Conservation (phyloP, 2,888 invertebrate species). For the Polyploca ridens region DNA sequence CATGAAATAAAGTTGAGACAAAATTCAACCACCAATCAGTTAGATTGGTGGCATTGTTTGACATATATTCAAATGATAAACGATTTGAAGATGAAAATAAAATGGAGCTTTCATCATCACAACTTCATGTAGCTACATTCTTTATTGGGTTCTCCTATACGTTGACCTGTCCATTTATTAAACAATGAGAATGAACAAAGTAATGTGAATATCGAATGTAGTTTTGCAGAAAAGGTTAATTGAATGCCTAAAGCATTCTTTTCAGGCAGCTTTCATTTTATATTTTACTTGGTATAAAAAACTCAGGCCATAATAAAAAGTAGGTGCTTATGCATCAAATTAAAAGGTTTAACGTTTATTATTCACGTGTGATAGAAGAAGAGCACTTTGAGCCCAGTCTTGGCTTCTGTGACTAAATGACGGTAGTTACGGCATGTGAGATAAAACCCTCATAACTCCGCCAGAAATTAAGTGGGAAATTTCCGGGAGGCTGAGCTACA, state of each 20-base stretch:
- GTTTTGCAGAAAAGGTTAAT: slow-evolving; percentile 1
- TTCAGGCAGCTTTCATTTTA: not conserved
- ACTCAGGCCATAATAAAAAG: not conserved
- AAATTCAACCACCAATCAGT: not conserved
- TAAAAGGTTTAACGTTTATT: not conserved
- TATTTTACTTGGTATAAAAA: not conserved
- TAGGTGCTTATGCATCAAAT: not conserved
- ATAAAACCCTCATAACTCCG: not conserved
- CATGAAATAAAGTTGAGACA: too few relatives aligned
- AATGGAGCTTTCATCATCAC: not conserved
- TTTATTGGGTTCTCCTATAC: not conserved
- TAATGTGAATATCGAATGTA: not conserved
- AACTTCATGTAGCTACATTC: not conserved
- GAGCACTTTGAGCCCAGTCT: not conserved
- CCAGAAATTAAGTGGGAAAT: slow-evolving; percentile 6
- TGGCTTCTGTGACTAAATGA: not conserved
- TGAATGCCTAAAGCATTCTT: not conserved
- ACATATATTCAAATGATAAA: not conserved
- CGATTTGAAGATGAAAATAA: not conserved
- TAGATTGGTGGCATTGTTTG: not conserved
- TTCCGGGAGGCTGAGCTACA: not conserved
- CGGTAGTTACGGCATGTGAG: slow-evolving; percentile 1
- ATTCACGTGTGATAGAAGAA: not conserved
- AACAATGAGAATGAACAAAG: not conserved
- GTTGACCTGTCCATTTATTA: not conserved